Evolutionary conservation across 2,113 vertebrate genomes (phyloP), one percentile per base, ranked within the genome.

Genomic region (Myocastor coypus): DNA sequence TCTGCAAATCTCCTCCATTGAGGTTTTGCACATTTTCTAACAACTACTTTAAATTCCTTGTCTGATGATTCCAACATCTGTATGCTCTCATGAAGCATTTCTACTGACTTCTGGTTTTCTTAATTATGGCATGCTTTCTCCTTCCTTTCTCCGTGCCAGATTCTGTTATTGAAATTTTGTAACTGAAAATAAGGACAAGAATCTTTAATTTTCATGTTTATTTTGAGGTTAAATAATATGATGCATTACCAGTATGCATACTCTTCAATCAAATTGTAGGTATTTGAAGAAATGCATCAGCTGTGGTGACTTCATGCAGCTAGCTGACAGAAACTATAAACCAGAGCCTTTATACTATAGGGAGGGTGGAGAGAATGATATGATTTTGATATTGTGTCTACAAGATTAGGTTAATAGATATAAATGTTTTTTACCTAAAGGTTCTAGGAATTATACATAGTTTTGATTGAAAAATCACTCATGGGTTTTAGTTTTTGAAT

Each of bases 401-500:
- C 7, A 87, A 92, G 78, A 89, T 28, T 81, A 22, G 55, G 92
- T 97, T 96, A 91, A 83, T 86, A 83, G 7, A 40, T 91, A 91
- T 24, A 80, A 92, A 12, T 78, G 61, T 94, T 82, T 94, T 64
- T 89, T 89, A 92, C 5, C 63, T 89, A 37, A 83, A 87, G 30
- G 78, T 80, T 92, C 63, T 95, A 96, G 22, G n/a, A 91, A 83
- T 64, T 96, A 52, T 55, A 55, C 34, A 80, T 71, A 83, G 10
- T 57, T 95, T 96, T 91, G 32, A 68, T 82, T 95, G 93, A 50
- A 96, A 93, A 97, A 89, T 63, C 20, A 87, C 87, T 89, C 73
- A 89, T 63, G 63, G 12, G 42, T 85, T 97, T 81, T 83, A 68
- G 71, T 84, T 94, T 95, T 90, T 92, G 95, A 91, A 89, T 95